phyloP scores from a whole-genome alignment of 2,113 vertebrate genomes.

The Dascyllus trimaculatus region DNA sequence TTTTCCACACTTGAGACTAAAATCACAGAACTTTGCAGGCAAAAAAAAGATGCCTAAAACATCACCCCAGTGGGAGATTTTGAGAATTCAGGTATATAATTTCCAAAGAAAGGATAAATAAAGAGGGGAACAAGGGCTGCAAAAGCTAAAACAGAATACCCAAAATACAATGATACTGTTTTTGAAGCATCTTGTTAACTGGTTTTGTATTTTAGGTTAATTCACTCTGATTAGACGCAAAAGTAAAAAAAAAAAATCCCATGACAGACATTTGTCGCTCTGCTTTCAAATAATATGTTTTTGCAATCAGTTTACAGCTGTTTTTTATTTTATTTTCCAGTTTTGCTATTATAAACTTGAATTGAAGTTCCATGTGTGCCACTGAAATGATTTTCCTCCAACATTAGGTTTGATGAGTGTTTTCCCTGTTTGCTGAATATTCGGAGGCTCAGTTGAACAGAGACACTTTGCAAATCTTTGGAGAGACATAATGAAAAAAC shows the following conservation, averaged over 20 bases:
- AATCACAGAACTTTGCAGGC: not conserved
- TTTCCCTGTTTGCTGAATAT: slow-evolving; percentile 43
- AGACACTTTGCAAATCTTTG: slow-evolving; percentile 61
- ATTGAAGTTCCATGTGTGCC: slow-evolving; percentile 17
- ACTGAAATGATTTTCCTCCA: slow-evolving; percentile 13
- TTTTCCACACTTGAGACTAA: too few species aligned
- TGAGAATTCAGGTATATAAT: slow-evolving; percentile 12
- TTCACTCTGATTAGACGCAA: slow-evolving; percentile 23
- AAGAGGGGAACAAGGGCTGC: not conserved
- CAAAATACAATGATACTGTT: slow-evolving; percentile 17
- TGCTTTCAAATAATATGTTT: not conserved
- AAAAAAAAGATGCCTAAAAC: not conserved
- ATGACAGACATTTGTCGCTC: not conserved
- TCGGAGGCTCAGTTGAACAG: slow-evolving; percentile 30
- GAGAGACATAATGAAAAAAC: slow-evolving; percentile 53
- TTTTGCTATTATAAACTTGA: not conserved
- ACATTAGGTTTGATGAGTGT: slow-evolving; percentile 49
- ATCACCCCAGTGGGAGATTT: too few species aligned
- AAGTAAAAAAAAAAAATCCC: slow-evolving; percentile 24
- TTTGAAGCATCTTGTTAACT: slow-evolving; percentile 29
- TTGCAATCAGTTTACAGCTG: not conserved
- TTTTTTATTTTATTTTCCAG: slow-evolving; percentile 5
- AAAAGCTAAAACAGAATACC: too few species aligned
- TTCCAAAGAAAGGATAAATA: slow-evolving; percentile 26
- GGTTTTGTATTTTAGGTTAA: slow-evolving; percentile 25